Conservation (phyloP, 2,888 invertebrate species). For the Trachelus tabidus region DNA sequence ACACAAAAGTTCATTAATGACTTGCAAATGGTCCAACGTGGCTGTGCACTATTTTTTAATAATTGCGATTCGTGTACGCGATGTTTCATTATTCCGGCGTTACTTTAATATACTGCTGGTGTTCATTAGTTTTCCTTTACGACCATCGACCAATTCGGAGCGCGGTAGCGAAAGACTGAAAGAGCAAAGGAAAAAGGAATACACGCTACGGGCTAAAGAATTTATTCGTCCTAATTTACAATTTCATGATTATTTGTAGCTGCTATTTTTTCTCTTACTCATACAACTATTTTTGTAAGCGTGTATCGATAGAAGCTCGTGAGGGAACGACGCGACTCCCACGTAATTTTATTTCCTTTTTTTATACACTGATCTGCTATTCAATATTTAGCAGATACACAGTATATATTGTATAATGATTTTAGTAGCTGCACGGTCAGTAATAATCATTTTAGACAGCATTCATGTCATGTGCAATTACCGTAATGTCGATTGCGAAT, state of each 20-base stretch:
- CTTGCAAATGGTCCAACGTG: background rate
- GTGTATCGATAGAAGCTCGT: background rate
- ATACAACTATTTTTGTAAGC: background rate
- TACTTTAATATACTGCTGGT: conserved; percentile 19
- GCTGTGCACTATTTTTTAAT: background rate
- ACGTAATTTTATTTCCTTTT: background rate
- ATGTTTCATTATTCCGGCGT: conserved; percentile 22
- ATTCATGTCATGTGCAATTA: background rate
- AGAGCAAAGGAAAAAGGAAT: background rate
- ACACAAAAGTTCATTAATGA: background rate
- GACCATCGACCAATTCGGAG: conserved; percentile 4
- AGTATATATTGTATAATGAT: background rate
- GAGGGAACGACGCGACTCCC: background rate
- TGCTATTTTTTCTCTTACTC: background rate
- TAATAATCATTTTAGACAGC: background rate
- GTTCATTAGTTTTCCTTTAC: conserved; percentile 41
- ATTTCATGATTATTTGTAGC: background rate
- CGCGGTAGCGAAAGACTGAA: conserved; percentile 7
- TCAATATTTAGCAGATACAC: background rate
- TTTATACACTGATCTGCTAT: background rate
- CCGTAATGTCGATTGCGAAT: background rate
- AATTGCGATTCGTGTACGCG: background rate
- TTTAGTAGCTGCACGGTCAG: background rate
- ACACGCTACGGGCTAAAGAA: background rate
- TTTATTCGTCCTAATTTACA: background rate